A percentile compares a stretch with the other conserved stretches of the same genome.
Evolutionary conservation across 2,113 vertebrate species (phyloP).

Genomic region (Sceloporus tristichus): DNA sequence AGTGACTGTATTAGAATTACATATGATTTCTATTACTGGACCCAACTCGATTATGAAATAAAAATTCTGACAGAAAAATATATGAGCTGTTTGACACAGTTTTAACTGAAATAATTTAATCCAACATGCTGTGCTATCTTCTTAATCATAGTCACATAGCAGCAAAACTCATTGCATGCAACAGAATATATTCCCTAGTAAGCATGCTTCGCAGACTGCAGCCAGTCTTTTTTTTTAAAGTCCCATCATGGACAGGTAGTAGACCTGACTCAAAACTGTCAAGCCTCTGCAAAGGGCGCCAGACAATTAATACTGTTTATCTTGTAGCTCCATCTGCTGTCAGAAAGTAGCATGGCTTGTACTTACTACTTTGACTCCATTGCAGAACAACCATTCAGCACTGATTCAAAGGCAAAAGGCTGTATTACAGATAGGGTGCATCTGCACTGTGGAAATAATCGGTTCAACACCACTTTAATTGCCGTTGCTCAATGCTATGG

Average conservation of each 20-base stretch:
- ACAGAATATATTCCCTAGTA: not conserved
- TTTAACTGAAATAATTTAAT: not conserved
- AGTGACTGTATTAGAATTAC: not conserved
- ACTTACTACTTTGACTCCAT: not conserved
- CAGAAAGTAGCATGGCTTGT: not conserved
- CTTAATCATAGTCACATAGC: not conserved
- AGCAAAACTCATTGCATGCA: not conserved
- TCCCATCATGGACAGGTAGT: not conserved
- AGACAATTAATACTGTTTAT: slow-evolving; percentile 56
- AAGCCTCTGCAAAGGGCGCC: slow-evolving; percentile 39
- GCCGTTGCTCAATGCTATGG: too few species aligned
- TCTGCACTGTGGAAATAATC: not conserved
- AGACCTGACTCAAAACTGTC: not conserved
- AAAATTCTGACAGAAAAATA: not conserved
- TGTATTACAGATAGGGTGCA: not conserved
- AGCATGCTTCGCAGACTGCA: not conserved
- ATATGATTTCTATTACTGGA: not conserved
- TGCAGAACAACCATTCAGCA: not conserved
- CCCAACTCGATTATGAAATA: not conserved
- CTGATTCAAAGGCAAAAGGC: not conserved
- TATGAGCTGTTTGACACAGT: not conserved
- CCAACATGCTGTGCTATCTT: not conserved
- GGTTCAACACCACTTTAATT: too few species aligned
- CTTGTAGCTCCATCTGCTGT: slow-evolving; percentile 71
- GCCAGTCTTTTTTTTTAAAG: too few species aligned